Conservation (phyloP, 2,113 vertebrate genomes). For the Hemichromis elongatus region DNA sequence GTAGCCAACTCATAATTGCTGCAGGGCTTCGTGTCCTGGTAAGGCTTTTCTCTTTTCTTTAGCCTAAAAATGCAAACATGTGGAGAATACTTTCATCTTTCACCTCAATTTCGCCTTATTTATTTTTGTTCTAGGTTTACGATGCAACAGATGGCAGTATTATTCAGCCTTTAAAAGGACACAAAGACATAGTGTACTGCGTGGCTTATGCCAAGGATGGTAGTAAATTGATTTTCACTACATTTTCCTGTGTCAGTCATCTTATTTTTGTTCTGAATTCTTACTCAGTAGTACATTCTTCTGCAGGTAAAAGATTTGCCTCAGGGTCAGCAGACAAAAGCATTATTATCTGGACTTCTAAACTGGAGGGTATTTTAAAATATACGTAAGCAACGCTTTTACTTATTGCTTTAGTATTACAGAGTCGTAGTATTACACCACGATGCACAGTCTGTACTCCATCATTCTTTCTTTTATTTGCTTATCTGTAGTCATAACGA, state of each 20-base stretch:
- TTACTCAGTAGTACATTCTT: neutral
- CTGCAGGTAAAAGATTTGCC: constrained; percentile 91
- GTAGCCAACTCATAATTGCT: constrained; percentile 93
- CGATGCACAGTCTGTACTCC: neutral
- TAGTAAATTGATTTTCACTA: constrained; percentile 45
- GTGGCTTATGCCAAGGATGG: constrained; percentile 98
- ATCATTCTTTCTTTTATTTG: neutral
- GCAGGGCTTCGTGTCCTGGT: constrained; percentile 93
- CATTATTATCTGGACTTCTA: constrained; percentile 98
- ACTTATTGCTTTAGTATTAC: neutral
- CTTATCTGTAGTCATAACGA: constrained; percentile 85
- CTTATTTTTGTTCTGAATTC: neutral
- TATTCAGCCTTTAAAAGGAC: constrained; percentile 92
- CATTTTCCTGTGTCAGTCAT: neutral
- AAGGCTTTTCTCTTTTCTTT: constrained; percentile 36
- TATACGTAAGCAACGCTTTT: constrained; percentile 85
- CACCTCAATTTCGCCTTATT: neutral
- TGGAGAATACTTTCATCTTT: neutral
- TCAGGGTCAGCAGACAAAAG: constrained; percentile 98
- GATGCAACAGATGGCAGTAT: constrained; percentile 92
- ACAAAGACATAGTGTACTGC: constrained; percentile 94
- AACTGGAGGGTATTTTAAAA: constrained; percentile 96
- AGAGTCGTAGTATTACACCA: neutral
- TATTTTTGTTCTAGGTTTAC: constrained; percentile 80
- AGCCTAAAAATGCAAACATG: neutral